Evolutionary conservation across 2,888 invertebrate species (phyloP).

Genomic region (Lysandra bellargus): DNA sequence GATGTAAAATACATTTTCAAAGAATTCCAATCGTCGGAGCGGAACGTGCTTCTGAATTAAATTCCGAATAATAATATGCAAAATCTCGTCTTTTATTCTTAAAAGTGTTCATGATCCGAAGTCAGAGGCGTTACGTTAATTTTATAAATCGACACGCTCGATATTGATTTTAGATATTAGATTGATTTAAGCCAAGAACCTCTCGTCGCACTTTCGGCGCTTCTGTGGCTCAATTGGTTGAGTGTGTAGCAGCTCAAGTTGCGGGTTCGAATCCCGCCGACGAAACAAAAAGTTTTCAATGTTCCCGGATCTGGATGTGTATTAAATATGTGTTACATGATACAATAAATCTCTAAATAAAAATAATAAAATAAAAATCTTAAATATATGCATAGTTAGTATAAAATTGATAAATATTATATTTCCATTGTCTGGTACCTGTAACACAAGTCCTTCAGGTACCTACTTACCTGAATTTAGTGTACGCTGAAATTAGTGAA

Average conservation of each 20-base stretch:
- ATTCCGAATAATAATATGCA: neutral
- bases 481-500: neutral
- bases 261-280: no score
- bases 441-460: no score
- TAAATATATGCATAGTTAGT: no score
- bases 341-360: no score
- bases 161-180: conserved; percentile 14
- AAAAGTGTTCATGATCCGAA: conserved; percentile 1
- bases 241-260: no score
- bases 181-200: neutral
- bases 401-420: no score
- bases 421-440: no score
- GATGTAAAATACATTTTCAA: neutral
- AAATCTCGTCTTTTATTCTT: conserved; percentile 1
- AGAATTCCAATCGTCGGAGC: neutral
- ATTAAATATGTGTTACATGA: no score
- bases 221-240: neutral
- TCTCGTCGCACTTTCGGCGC: neutral
- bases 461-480: no score
- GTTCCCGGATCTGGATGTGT: no score
- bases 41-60: neutral
- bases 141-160: conserved; percentile 11
- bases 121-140: neutral
- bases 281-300: no score
- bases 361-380: no score